These are phyloP conservation scores for Volucella bombylans DNA, from an alignment of 2,888 invertebrate species.

Conservation along the genomic window DNA sequence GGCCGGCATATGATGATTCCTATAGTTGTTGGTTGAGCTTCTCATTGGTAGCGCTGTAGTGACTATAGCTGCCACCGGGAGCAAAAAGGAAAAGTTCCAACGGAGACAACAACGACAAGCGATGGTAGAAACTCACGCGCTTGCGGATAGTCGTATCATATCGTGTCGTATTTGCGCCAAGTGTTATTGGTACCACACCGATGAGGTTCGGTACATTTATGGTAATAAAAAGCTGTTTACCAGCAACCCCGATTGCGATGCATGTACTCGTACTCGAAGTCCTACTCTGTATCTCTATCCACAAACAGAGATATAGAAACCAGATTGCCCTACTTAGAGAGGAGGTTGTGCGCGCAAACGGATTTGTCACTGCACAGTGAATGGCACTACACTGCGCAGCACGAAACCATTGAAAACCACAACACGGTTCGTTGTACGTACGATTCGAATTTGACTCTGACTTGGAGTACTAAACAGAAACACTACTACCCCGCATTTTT, in stretches of 20 bases:
- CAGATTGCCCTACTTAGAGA: constrained; percentile 70
- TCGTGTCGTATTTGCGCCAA: constrained; percentile 34
- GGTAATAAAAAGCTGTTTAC: constrained; percentile 72
- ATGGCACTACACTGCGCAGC: neutral
- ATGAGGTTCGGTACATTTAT: constrained; percentile 58
- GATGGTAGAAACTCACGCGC: constrained; percentile 17
- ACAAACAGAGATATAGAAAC: constrained; percentile 59
- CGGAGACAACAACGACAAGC: constrained; percentile 1
- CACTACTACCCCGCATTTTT: constrained; percentile 37
- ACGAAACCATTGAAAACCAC: neutral
- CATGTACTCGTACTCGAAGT: constrained; percentile 5
- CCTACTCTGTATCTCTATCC: neutral
- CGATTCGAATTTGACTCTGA: too few relatives aligned
- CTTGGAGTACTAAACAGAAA: too few relatives aligned
- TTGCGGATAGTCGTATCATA: too few relatives aligned
- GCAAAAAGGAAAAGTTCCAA: constrained; percentile 71
- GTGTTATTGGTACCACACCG: constrained; percentile 62
- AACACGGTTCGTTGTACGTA: neutral
- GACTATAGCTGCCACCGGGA: constrained; percentile 27
- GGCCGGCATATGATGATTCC: constrained; percentile 31
- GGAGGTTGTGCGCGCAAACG: constrained; percentile 52
- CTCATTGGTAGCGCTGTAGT: constrained; percentile 22
- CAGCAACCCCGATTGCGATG: constrained; percentile 10
- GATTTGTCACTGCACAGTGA: constrained; percentile 57
- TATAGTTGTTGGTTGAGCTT: constrained; percentile 26